These are phyloP conservation scores for Brachypterus glaber DNA, from an alignment of 2,888 invertebrate genomes.

Conservation along the genomic window DNA sequence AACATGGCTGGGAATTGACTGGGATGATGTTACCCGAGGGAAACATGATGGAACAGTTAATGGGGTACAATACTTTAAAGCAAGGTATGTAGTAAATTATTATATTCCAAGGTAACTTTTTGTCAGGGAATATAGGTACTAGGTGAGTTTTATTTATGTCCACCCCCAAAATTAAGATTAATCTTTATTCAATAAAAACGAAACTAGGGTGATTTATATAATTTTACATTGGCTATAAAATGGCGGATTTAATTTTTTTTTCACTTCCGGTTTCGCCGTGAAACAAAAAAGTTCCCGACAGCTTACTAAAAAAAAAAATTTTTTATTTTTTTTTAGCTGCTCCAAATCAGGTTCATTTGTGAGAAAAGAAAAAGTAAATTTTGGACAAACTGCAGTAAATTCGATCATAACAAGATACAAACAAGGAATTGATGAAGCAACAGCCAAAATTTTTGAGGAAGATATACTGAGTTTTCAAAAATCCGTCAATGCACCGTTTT, in stretches of 20 bases:
- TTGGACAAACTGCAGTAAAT: conserved; percentile 60
- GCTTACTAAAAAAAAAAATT: no score
- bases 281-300: no score
- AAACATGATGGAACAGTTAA: conserved; percentile 87
- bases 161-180: no score
- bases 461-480: conserved; percentile 55
- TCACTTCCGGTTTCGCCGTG: no score
- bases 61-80: conserved; percentile 70
- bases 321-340: conserved; percentile 41
- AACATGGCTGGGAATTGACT: conserved; percentile 90
- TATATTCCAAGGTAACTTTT: no score
- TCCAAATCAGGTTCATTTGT: conserved; percentile 85
- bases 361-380: conserved; percentile 67
- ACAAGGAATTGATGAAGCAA: conserved; percentile 47
- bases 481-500: conserved; percentile 67
- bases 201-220: no score
- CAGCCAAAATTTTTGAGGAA: conserved; percentile 49
- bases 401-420: conserved; percentile 67
- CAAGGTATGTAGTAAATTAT: conserved; percentile 42
- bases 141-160: no score
- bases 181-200: no score
- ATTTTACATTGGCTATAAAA: no score
- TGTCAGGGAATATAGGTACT: no score
- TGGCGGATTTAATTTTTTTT: no score
- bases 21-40: conserved; percentile 83